phyloP scores from a whole-genome alignment of 1,140 invertebrate genomes.

The Mycetomoellerius zeteki region DNA sequence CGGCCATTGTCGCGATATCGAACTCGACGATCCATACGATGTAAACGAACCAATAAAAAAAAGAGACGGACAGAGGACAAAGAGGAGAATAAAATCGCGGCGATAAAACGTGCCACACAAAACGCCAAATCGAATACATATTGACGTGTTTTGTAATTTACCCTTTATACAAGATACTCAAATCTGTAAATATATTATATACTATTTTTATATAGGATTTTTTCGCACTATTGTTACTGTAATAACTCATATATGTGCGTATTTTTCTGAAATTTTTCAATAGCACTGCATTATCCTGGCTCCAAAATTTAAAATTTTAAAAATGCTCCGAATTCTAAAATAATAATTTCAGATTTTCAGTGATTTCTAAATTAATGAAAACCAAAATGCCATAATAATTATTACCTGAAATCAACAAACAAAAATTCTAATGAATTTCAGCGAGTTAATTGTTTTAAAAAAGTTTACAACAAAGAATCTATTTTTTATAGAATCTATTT shows the following conservation, averaged over 20 bases:
- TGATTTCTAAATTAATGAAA: neutral
- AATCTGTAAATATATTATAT: neutral
- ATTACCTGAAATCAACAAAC: neutral
- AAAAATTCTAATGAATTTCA: neutral
- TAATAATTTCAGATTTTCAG: neutral
- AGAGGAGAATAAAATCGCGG: slow-evolving; percentile 42
- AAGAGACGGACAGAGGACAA: neutral
- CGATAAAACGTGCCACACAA: slow-evolving; percentile 41
- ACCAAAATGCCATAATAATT: neutral
- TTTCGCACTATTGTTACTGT: neutral
- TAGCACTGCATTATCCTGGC: neutral
- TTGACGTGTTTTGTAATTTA: slow-evolving; percentile 31
- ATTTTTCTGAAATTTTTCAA: neutral
- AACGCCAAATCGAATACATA: slow-evolving; percentile 32
- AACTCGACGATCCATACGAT: slow-evolving; percentile 55
- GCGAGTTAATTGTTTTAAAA: neutral
- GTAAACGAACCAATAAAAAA: slow-evolving; percentile 54
- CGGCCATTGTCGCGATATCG: slow-evolving; percentile 55
- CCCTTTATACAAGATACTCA: slow-evolving; percentile 14
- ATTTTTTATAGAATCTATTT: neutral
- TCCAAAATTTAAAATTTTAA: neutral
- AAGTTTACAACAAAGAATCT: neutral
- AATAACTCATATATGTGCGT: neutral
- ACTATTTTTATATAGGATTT: slow-evolving; percentile 15
- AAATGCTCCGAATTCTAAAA: neutral